Percentiles rank a stretch among this genome's conserved stretches.
phyloP scores from a whole-genome alignment of 2,797 vertebrate genomes.

The Cyprinella venusta region DNA sequence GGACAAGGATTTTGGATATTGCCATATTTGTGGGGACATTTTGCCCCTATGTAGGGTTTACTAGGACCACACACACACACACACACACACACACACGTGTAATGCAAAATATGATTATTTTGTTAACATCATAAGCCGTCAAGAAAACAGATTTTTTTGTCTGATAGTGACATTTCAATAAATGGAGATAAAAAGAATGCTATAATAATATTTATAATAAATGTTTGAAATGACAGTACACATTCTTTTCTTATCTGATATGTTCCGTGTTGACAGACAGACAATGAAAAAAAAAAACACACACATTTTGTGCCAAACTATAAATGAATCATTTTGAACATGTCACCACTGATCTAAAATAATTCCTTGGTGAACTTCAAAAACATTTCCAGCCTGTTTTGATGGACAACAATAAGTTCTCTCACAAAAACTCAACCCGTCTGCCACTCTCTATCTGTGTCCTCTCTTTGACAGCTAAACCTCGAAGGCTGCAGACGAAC shows the following conservation, averaged over 20 bases:
- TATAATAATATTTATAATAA: neutral
- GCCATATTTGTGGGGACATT: neutral
- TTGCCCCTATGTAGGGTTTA: neutral
- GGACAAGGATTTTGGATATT: neutral
- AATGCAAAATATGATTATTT: neutral
- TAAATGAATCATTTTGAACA: neutral
- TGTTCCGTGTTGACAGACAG: neutral
- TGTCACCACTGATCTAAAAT: neutral
- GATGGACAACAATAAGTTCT: neutral
- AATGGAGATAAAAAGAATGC: neutral
- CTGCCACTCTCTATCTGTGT: conserved; percentile 1
- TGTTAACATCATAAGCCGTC: neutral
- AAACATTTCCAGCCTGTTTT: neutral
- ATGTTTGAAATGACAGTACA: neutral
- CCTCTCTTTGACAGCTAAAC: conserved; percentile 23
- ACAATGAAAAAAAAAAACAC: neutral
- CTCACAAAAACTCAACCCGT: neutral
- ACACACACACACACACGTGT: no score
- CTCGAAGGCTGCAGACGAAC: conserved; percentile 17
- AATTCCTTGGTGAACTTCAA: neutral
- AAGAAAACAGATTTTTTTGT: neutral
- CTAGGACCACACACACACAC: neutral
- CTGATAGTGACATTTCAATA: conserved; percentile 19
- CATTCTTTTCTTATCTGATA: no score
- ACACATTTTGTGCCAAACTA: neutral